These are phyloP conservation scores for Pampusana beccarii DNA, from an alignment of 2,113 vertebrate genomes.

Conservation along the genomic window DNA sequence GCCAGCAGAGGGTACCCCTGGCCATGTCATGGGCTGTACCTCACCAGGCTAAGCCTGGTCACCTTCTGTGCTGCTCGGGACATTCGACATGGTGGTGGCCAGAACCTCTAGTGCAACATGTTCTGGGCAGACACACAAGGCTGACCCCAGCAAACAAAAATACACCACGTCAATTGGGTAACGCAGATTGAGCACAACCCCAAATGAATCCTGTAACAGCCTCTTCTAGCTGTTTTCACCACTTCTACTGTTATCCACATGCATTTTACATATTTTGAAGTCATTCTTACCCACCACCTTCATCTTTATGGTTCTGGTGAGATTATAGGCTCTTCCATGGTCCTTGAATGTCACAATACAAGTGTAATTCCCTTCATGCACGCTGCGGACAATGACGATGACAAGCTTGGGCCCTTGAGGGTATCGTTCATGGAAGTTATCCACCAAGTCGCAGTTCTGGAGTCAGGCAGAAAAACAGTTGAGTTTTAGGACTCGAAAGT, in stretches of 20 bases:
- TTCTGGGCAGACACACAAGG: neutral
- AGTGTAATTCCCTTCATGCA: constrained; percentile 79
- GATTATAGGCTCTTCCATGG: constrained; percentile 71
- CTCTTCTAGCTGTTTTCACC: neutral
- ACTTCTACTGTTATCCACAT: neutral
- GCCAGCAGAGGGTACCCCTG: constrained; percentile 63
- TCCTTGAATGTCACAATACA: constrained; percentile 83
- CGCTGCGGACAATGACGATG: constrained; percentile 65
- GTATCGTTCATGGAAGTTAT: constrained; percentile 37
- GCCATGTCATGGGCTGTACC: neutral
- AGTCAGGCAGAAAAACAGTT: constrained; percentile 15
- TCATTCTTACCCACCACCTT: constrained; percentile 85
- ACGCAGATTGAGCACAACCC: neutral
- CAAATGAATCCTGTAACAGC: neutral
- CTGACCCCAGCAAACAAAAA: neutral
- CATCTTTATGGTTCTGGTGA: constrained; percentile 83
- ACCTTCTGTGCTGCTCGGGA: neutral
- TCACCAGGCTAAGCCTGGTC: neutral
- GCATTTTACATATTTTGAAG: neutral
- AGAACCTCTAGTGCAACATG: neutral
- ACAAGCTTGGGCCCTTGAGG: constrained; percentile 60
- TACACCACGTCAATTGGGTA: neutral
- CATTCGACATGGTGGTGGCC: neutral
- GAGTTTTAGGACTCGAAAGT: neutral
- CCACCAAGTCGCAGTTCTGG: constrained; percentile 68